Evolutionary conservation across 2,797 vertebrate genomes (phyloP), one percentile per base, ranked within the genome.

Genomic region (Hippocampus kuda): DNA sequence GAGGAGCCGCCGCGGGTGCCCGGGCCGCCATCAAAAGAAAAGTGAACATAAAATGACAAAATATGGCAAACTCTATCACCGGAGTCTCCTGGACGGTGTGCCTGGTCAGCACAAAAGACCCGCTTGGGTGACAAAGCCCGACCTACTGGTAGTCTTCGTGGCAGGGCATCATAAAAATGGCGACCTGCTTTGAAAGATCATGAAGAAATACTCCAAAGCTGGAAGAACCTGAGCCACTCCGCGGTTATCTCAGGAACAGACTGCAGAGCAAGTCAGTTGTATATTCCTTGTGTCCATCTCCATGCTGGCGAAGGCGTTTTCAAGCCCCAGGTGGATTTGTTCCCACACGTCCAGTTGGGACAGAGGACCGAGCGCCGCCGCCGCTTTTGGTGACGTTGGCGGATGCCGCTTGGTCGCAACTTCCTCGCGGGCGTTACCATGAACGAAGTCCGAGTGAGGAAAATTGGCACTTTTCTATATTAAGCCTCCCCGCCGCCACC

Each of bases 401-500:
- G 48, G 56, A 70, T 57, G 53, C 49, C 53, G 69, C 70, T 81
- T 77, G 73, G 78, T 65, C 49, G 78, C 79, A 73, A 72, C 74
- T 70, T 79, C 83, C 78, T 81, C 54, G 57, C 80, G 74, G 79
- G 81, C 80, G 81, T 88, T 82, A 83, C 87, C 79, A 83, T 89
- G 86, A 89, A 86, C 87, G 74, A 73, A 83, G 82, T 79, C 85
- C 90, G 88, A 90, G 86, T 84, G 86, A 84, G 85, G 86, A 91
- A 89, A 84, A 89, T 84, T 86, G 82, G 89, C 85, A 86, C 88
- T 86, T 89, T 89, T 91, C 94, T 96, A 92, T 94, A 94, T 95
- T 92, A 94, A 93, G 90, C 81, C 87, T 90, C 89, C 92, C 87
- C 88, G 85, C 92, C 91, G 95, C 88, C 91, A 93, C 88, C 89